phyloP scores from a whole-genome alignment of 1,140 invertebrate species.

The Drosophila mojavensis region DNA sequence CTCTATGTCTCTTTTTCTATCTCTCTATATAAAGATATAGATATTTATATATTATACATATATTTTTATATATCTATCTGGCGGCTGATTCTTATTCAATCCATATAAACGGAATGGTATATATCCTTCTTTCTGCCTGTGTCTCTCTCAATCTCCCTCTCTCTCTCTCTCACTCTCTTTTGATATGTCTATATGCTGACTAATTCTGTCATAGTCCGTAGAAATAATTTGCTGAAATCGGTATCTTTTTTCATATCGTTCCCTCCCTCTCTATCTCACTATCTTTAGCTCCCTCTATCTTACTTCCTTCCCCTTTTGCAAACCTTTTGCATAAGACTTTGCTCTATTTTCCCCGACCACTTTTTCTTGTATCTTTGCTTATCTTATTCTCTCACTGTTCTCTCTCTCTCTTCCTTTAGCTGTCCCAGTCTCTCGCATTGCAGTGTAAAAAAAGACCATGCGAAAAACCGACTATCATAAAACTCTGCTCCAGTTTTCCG shows the following conservation, averaged over 20 bases:
- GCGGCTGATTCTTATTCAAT: too few relatives aligned
- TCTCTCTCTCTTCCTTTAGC: neutral
- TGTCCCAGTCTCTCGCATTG: neutral
- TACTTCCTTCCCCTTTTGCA: neutral
- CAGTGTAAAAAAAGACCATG: neutral
- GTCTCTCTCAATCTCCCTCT: neutral
- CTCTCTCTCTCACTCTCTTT: neutral
- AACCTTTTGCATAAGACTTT: conserved; percentile 14
- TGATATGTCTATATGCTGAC: neutral
- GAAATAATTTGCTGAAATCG: too few relatives aligned
- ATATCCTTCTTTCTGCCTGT: neutral
- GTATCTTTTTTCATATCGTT: neutral
- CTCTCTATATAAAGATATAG: too few relatives aligned
- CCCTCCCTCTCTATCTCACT: neutral
- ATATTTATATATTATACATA: too few relatives aligned
- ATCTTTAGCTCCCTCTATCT: neutral
- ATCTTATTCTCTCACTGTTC: neutral
- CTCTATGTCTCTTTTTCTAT: too few relatives aligned
- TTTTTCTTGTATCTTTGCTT: too few relatives aligned
- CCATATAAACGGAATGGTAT: too few relatives aligned
- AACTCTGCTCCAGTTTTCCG: conserved; percentile 66
- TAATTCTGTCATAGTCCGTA: too few relatives aligned
- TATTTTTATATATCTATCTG: too few relatives aligned
- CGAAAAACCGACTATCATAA: conserved; percentile 13
- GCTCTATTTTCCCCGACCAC: conserved; percentile 64